Percentiles rank a stretch among this genome's conserved stretches.
Evolutionary conservation across 2,888 invertebrate genomes (phyloP).

Genomic region (Siphlonurus alternatus): DNA sequence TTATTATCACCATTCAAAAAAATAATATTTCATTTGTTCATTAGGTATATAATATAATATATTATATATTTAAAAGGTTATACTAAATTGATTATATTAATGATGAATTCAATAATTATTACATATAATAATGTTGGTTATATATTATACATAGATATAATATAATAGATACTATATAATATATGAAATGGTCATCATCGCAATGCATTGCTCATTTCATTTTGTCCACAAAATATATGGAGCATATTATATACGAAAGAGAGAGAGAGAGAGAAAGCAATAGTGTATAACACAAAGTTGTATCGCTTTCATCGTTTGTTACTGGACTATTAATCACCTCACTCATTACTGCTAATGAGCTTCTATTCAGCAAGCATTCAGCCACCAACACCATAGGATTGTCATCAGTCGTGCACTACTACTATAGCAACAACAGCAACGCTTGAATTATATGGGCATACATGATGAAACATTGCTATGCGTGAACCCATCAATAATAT

Average conservation of each 20-base stretch:
- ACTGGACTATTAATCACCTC: background rate
- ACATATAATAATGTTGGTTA: background rate
- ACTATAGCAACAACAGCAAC: too few species aligned
- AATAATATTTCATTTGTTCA: background rate
- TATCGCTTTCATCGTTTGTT: background rate
- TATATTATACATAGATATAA: background rate
- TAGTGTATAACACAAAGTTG: too few species aligned
- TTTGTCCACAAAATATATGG: background rate
- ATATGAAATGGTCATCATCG: background rate
- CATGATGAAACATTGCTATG: too few species aligned
- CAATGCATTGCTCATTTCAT: background rate
- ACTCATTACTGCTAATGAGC: conserved; percentile 3
- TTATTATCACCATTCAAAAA: background rate
- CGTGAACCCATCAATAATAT: background rate
- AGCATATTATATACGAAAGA: too few species aligned
- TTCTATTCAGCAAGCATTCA: conserved; percentile 1
- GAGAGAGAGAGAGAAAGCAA: background rate
- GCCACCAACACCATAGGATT: background rate
- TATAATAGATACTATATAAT: too few species aligned
- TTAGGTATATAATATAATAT: background rate
- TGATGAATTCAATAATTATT: background rate
- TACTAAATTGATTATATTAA: background rate
- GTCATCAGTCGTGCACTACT: background rate
- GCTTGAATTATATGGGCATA: too few species aligned
- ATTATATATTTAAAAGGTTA: background rate